Evolutionary conservation across 2,888 invertebrate genomes (phyloP), one percentile per base, ranked within the genome.

Genomic region (Scaptomyza parva): DNA sequence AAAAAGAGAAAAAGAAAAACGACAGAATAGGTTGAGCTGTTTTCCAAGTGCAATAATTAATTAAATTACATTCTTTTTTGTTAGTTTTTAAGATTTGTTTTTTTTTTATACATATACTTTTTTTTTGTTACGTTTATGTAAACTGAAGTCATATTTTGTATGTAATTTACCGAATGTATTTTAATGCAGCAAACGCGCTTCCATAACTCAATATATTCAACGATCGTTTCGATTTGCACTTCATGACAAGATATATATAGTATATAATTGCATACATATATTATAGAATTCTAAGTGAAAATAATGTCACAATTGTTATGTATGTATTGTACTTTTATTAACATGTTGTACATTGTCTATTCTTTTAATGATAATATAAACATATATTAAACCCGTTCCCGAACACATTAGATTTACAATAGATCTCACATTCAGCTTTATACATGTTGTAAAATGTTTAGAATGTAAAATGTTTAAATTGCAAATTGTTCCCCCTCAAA

Each of bases 31-130:
- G 6, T 70, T 52, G 48, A 74, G 33, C 26, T 70, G 62, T 75
- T 71, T 70, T 70, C 48, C 61, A 67, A 67, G 74, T 74, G 74
- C 74, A 74, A 74, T 74, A 75, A 55, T 48, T 59, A 58, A 65
- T 70, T 50, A 44, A 58, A 55, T 62, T 54, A 39, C 26, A 44
- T 71, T 48, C 54, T 52, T 73, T 37, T 61, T 30, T 63, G n/a
- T 61, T 72, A 72, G 51, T 58, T 68, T n/a, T 35, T 72, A 71
- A 71, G 63, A 39, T 54, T 59, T 74, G 50, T 52, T 48, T 8
- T 9, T 43, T 9, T 26, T 43, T 2, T 18, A 1, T 28, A n/a
- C 6, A 1, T 18, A 1, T 30, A 18, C 9, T 47, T 30, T 20
- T 3, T 33, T 74, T 74, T 60, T 59, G 61, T 70, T 66, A 75